Conservation (phyloP, 1,140 invertebrate genomes). For the Brachionus angularis region DNA sequence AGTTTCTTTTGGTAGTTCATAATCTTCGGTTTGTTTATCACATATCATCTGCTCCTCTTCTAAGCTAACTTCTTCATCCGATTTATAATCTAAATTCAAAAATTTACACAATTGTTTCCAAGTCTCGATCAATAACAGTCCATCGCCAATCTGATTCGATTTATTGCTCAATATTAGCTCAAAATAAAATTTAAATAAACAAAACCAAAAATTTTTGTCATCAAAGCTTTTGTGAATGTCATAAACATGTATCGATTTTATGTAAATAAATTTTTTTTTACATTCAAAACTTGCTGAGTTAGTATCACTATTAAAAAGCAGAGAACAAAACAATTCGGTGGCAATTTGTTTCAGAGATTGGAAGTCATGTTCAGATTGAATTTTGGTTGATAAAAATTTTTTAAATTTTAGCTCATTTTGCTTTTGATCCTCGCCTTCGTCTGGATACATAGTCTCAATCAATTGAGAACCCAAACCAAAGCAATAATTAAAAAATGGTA, state of each 20-base stretch:
- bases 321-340: conserved; percentile 1
- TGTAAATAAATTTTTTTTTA: neutral
- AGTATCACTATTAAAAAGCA: neutral
- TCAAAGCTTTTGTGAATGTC: neutral
- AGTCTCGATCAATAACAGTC: neutral
- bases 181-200: conserved; percentile 24
- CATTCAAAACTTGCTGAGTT: neutral
- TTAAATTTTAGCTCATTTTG: conserved; percentile 2
- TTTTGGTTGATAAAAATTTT: conserved; percentile 1
- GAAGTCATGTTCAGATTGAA: conserved; percentile 31
- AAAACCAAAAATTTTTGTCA: neutral
- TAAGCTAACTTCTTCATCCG: neutral
- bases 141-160: conserved; percentile 7
- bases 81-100: neutral
- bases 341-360: conserved; percentile 30
- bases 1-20: neutral
- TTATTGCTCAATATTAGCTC: conserved; percentile 12
- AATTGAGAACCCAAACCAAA: neutral
- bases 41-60: conserved; percentile 12
- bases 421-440: neutral
- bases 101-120: conserved; percentile 7
- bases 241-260: neutral
- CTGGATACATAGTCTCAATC: neutral
- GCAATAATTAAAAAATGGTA: conserved; percentile 39
- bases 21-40: neutral